A percentile compares a stretch with the other conserved stretches of the same genome.
Conservation (phyloP, 2,797 vertebrate species). For the Xenentodon cancila region DNA sequence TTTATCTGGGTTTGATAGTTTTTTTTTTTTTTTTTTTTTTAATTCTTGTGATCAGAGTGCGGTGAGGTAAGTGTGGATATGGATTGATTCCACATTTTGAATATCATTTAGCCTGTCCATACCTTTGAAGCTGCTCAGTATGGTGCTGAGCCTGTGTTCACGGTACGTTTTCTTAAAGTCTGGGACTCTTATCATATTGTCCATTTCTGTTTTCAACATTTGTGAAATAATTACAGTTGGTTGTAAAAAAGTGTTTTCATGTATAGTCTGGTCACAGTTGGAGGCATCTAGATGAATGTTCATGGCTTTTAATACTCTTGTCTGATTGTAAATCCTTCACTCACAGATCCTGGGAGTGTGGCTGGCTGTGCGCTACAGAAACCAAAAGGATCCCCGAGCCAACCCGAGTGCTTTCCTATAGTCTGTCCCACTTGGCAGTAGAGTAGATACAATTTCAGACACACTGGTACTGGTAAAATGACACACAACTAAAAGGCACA, state of each 20-base stretch:
- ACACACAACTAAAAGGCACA: slow-evolving; percentile 63
- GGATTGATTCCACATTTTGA: no score
- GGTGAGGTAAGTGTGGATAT: background rate
- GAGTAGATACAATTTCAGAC: slow-evolving; percentile 60
- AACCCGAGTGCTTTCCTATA: slow-evolving; percentile 97
- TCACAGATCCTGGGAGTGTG: slow-evolving; percentile 91
- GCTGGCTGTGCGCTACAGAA: slow-evolving; percentile 93
- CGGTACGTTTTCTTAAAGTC: background rate
- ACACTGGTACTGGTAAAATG: slow-evolving; percentile 65
- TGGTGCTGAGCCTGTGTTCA: no score
- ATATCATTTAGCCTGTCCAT: no score
- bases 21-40: background rate
- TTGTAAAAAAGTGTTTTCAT: no score
- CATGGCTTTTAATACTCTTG: background rate
- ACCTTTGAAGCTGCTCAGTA: no score
- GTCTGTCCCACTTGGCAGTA: slow-evolving; percentile 46
- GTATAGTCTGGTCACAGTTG: rapidly evolving
- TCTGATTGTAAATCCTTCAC: background rate
- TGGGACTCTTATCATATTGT: background rate
- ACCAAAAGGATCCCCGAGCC: slow-evolving; percentile 94
- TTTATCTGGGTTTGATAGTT: background rate
- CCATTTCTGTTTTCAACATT: background rate
- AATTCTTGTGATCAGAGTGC: background rate
- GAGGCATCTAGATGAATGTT: background rate
- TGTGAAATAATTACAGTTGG: background rate